Evolutionary conservation across 2,888 invertebrate species (phyloP).

Genomic region (Villa cingulata): DNA sequence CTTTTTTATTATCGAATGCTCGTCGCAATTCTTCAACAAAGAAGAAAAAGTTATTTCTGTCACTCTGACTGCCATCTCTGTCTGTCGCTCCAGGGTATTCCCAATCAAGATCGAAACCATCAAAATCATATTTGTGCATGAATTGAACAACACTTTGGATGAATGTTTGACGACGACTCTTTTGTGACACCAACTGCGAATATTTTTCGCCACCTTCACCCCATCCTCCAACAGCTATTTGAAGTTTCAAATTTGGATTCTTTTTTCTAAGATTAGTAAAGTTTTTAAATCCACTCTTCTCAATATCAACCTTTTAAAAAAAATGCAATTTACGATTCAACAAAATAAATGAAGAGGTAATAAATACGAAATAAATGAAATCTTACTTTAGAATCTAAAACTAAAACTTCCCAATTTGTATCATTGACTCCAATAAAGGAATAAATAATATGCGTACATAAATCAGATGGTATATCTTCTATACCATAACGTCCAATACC

Average conservation of each 20-base stretch:
- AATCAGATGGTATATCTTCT: no score
- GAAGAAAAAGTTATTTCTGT: slow-evolving; percentile 69
- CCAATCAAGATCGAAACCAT: slow-evolving; percentile 52
- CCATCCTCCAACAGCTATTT: slow-evolving; percentile 45
- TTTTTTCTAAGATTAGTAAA: slow-evolving; percentile 34
- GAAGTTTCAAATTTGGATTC: slow-evolving; percentile 35
- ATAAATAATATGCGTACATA: no score
- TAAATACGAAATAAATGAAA: not conserved
- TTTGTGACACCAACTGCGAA: slow-evolving; percentile 29
- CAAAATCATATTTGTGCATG: slow-evolving; percentile 38
- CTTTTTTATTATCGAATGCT: slow-evolving; percentile 61
- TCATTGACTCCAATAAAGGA: no score
- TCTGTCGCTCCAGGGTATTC: slow-evolving; percentile 49
- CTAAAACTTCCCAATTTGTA: slow-evolving; percentile 35
- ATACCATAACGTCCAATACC: no score
- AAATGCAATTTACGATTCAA: no score
- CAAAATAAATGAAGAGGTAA: not conserved
- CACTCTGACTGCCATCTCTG: slow-evolving; percentile 70
- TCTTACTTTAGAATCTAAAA: slow-evolving; percentile 41
- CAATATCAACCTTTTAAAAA: no score
- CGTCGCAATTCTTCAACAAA: slow-evolving; percentile 68
- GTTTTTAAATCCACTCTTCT: slow-evolving; percentile 35
- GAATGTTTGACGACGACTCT: slow-evolving; percentile 32
- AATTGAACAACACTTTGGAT: slow-evolving; percentile 39
- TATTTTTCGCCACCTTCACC: slow-evolving; percentile 40